These are phyloP conservation scores for Globodera rostochiensis DNA, from an alignment of 1,140 invertebrate species.

Conservation along the genomic window DNA sequence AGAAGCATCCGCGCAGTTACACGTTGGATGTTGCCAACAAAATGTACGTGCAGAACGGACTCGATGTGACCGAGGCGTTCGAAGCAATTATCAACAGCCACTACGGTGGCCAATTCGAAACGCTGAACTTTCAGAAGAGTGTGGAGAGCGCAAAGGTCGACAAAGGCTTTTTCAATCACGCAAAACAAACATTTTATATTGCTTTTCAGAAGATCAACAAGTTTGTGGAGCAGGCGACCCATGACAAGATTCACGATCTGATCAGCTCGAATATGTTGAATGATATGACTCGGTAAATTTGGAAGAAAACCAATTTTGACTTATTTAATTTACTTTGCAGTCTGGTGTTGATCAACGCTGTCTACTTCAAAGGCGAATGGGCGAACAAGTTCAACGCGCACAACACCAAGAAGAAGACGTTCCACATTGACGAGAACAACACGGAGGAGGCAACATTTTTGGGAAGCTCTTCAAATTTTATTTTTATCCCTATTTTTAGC, in stretches of 20 bases:
- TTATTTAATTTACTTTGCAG: conserved; percentile 13
- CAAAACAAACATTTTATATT: no score
- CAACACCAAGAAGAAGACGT: conserved; percentile 30
- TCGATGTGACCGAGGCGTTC: conserved; percentile 12
- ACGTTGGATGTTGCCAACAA: conserved; percentile 28
- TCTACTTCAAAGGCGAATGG: conserved; percentile 54
- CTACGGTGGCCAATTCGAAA: conserved; percentile 32
- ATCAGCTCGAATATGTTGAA: conserved; percentile 17
- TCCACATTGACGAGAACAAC: conserved; percentile 32
- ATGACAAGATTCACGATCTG: conserved; percentile 39
- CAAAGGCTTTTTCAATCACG: no score
- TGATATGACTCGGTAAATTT: conserved; percentile 20
- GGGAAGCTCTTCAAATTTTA: no score
- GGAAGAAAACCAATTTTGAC: no score
- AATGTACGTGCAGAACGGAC: conserved; percentile 5
- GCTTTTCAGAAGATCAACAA: conserved; percentile 32
- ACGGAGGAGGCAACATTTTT: conserved; percentile 16
- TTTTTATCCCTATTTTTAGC: no score
- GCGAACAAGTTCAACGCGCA: conserved; percentile 32
- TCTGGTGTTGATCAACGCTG: conserved; percentile 46
- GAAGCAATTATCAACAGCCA: conserved; percentile 3
- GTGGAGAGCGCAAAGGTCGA: conserved; percentile 20
- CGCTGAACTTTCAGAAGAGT: conserved; percentile 22
- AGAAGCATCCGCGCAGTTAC: neutral
- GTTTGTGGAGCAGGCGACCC: conserved; percentile 44